phyloP scores from a whole-genome alignment of 2,797 vertebrate genomes.

The Melanotaenia pygmaea region DNA sequence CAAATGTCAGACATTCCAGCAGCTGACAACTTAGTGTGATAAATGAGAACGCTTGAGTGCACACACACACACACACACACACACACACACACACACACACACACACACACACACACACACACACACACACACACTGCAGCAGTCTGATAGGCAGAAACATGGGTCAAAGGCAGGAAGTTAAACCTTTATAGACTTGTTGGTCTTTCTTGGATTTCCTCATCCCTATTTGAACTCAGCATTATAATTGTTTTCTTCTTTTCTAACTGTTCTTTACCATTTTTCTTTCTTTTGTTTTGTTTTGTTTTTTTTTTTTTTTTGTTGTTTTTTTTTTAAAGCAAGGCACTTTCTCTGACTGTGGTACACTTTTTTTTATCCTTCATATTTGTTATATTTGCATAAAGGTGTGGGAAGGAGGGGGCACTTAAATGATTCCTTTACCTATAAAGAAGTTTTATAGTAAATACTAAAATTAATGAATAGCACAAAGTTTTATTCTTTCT shows the following conservation, averaged over 20 bases:
- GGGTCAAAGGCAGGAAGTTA: constrained; percentile 18
- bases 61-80: constrained; percentile 12
- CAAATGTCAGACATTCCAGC: constrained; percentile 45
- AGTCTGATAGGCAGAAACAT: constrained; percentile 39
- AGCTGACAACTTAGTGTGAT: constrained; percentile 54
- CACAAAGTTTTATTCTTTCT: background rate
- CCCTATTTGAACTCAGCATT: constrained; percentile 26
- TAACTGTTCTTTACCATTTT: background rate
- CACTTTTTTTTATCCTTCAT: too few relatives aligned
- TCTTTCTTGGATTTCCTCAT: constrained; percentile 24
- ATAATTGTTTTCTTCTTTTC: background rate
- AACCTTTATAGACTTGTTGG: constrained; percentile 38
- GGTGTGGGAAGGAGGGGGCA: background rate
- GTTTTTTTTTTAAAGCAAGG: too few relatives aligned
- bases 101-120: constrained; percentile 13
- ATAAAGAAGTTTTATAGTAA: background rate
- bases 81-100: constrained; percentile 10
- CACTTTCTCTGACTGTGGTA: too few relatives aligned
- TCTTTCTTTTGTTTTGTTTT: background rate
- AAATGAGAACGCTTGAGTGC: constrained; percentile 18
- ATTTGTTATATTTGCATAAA: too few relatives aligned
- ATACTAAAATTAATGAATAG: background rate
- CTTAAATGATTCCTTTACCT: background rate
- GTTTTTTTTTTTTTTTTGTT: too few relatives aligned
- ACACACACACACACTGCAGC: background rate